phyloP scores from a whole-genome alignment of 2,113 vertebrate species.

The Phalacrocorax carbo region DNA sequence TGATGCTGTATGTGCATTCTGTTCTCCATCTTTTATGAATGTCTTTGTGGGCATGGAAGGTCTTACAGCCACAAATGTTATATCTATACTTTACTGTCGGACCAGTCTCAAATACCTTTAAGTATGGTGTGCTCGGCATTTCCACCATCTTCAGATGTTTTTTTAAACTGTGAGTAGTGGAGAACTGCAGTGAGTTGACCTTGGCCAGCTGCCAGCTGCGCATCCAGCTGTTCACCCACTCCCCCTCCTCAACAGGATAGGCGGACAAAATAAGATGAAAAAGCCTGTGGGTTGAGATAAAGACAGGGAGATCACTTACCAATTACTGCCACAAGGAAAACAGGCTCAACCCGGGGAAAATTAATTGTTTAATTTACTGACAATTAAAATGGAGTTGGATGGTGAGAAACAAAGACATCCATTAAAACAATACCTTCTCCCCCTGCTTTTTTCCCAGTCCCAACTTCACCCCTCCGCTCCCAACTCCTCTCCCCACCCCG shows the following conservation, averaged over 20 bases:
- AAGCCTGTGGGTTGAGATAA: not conserved
- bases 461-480: not conserved
- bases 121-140: not conserved
- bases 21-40: not conserved
- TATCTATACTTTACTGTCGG: not conserved
- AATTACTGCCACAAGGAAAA: not conserved
- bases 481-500: no score
- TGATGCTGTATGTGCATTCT: not conserved
- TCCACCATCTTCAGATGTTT: not conserved
- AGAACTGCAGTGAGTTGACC: not conserved
- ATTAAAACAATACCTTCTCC: no score
- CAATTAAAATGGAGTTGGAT: not conserved
- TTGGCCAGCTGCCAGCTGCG: rapidly evolving
- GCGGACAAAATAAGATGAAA: not conserved
- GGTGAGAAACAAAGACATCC: not conserved
- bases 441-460: no score
- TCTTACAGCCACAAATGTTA: not conserved
- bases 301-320: not conserved
- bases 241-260: not conserved
- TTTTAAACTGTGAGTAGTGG: not conserved
- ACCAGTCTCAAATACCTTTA: not conserved
- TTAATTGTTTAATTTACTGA: not conserved
- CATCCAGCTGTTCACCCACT: not conserved
- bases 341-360: not conserved
- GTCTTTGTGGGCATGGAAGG: not conserved